Conservation (phyloP, 2,888 invertebrate species). For the Iselma pallidipennis region DNA sequence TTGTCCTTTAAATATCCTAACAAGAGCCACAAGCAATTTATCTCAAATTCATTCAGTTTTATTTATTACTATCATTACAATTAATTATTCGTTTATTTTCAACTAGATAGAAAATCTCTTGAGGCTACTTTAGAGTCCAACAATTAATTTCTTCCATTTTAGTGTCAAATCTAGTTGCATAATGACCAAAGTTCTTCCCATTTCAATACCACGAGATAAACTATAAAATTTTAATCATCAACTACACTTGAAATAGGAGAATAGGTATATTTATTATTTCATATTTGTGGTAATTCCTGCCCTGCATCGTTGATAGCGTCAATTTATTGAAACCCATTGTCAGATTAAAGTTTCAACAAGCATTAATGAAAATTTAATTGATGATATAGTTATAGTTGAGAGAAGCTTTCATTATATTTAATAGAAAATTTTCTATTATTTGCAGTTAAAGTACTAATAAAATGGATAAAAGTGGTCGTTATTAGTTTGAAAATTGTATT, state of each 20-base stretch:
- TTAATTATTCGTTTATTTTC: constrained; percentile 4
- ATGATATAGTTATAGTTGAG: too few relatives aligned
- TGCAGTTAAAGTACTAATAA: neutral
- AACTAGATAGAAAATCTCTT: neutral
- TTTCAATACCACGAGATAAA: too few relatives aligned
- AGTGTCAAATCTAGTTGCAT: too few relatives aligned
- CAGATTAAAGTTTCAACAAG: neutral
- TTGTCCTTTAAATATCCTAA: neutral
- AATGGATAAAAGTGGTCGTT: neutral
- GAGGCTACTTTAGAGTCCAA: neutral
- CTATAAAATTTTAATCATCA: too few relatives aligned
- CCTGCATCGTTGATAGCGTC: too few relatives aligned
- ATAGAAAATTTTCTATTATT: neutral
- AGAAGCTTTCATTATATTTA: too few relatives aligned
- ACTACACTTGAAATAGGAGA: too few relatives aligned
- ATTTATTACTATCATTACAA: neutral
- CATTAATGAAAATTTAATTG: too few relatives aligned
- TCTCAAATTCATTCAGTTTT: neutral
- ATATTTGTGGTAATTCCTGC: too few relatives aligned
- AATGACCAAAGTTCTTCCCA: too few relatives aligned
- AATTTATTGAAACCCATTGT: neutral
- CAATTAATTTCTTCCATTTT: neutral
- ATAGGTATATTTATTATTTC: too few relatives aligned
- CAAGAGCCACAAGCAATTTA: neutral
- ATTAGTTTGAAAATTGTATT: neutral